These are phyloP conservation scores for Sprattus sprattus DNA, from an alignment of 2,113 vertebrate genomes.

Conservation along the genomic window DNA sequence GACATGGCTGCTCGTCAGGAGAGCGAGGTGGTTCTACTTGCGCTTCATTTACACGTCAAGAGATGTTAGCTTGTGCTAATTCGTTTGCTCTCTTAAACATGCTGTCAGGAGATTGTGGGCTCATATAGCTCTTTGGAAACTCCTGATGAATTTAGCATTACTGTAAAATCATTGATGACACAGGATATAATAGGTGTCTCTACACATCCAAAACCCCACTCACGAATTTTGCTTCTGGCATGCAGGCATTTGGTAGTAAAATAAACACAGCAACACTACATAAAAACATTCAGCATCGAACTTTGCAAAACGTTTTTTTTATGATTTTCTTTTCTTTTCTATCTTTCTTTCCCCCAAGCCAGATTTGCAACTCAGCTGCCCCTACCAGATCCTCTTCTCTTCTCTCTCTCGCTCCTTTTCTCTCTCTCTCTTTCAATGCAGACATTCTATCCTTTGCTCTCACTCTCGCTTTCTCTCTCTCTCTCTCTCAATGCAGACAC, in stretches of 20 bases:
- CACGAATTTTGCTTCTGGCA: background rate
- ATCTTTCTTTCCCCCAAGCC: background rate
- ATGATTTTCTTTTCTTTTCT: background rate
- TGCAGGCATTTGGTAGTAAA: background rate
- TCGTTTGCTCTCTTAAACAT: background rate
- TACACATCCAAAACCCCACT: background rate
- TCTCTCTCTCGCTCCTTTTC: background rate
- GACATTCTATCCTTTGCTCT: too few species aligned
- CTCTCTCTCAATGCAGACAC: background rate
- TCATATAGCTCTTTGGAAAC: background rate
- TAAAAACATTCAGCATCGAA: background rate
- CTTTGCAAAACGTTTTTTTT: background rate
- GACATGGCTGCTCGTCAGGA: background rate
- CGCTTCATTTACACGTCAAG: background rate
- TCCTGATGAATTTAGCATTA: background rate
- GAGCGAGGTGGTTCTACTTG: background rate
- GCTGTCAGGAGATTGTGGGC: background rate
- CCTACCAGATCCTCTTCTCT: background rate
- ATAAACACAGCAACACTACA: background rate
- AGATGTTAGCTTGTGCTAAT: background rate
- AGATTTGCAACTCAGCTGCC: background rate
- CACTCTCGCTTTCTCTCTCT: background rate
- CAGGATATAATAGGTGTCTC: background rate
- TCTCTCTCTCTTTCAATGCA: background rate
- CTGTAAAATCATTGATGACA: background rate